Evolutionary conservation across 1,140 invertebrate genomes (phyloP).

Genomic region (Littorina saxatilis): DNA sequence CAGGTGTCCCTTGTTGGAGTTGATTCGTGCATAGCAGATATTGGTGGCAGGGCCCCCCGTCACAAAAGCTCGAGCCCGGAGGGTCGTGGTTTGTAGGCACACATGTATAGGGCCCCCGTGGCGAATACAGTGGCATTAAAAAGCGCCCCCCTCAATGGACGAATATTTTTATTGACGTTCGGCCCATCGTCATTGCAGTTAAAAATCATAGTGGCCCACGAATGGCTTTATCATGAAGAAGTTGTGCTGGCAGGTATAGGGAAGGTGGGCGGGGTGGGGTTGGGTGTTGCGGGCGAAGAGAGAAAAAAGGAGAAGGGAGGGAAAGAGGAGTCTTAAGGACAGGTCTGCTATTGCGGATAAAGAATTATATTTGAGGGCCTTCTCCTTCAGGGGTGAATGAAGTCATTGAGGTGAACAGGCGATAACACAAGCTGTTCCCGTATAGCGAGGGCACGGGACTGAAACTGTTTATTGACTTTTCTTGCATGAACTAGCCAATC

Average conservation of each 20-base stretch:
- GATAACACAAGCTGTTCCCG: neutral
- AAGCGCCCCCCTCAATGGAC: constrained; percentile 9
- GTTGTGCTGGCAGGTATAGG: too few species aligned
- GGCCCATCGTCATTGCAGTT: neutral
- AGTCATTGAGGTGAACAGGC: constrained; percentile 24
- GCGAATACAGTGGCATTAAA: constrained; percentile 21
- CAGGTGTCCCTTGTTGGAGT: neutral
- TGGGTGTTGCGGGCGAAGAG: too few species aligned
- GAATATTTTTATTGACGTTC: constrained; percentile 1
- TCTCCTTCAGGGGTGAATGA: neutral
- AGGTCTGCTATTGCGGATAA: too few species aligned
- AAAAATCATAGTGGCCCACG: neutral
- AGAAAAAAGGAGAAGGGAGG: too few species aligned
- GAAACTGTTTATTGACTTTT: constrained; percentile 17
- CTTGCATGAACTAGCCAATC: constrained; percentile 11
- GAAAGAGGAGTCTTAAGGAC: neutral
- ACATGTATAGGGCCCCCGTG: neutral
- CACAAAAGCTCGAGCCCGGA: neutral
- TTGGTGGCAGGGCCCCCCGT: neutral
- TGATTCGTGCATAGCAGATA: neutral
- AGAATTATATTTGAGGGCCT: too few species aligned
- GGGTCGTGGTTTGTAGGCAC: neutral
- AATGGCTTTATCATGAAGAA: constrained; percentile 19
- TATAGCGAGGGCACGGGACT: neutral
- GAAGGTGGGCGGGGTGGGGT: too few species aligned